Evolutionary conservation across 2,113 vertebrate species (phyloP).

Genomic region (Phrynosoma platyrhinos): DNA sequence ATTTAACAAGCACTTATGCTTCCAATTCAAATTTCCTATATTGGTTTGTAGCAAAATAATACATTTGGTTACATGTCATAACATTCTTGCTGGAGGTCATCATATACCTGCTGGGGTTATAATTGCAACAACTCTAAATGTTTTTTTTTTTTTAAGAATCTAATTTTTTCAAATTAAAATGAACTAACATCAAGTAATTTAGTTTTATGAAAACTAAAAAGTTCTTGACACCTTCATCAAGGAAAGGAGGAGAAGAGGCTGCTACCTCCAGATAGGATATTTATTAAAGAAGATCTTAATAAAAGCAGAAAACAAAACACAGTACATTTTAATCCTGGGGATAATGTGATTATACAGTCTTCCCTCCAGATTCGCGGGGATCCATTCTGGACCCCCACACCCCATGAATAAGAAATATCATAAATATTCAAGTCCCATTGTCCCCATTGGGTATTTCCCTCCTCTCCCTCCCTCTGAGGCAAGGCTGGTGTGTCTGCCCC

Average conservation of each 20-base stretch:
- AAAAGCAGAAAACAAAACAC: not conserved
- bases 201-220: not conserved
- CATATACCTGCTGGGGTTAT: not conserved
- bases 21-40: conserved; percentile 19
- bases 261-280: not conserved
- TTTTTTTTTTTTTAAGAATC: not conserved
- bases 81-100: not conserved
- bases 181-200: conserved; percentile 5
- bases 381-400: no score
- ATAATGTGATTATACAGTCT: not conserved
- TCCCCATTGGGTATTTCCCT: no score
- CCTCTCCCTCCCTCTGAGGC: no score
- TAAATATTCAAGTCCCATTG: no score
- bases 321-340: not conserved
- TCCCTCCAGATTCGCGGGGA: no score
- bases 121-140: conserved; percentile 8
- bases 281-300: conserved; percentile 9
- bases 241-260: not conserved
- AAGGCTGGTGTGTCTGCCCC: no score
- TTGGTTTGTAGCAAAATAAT: conserved; percentile 4
- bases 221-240: not conserved
- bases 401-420: no score
- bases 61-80: conserved; percentile 6
- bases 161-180: not conserved
- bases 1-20: conserved; percentile 12